These are phyloP conservation scores for Phylloscopus trochiloides DNA, from an alignment of 2,113 vertebrate genomes.

Conservation along the genomic window DNA sequence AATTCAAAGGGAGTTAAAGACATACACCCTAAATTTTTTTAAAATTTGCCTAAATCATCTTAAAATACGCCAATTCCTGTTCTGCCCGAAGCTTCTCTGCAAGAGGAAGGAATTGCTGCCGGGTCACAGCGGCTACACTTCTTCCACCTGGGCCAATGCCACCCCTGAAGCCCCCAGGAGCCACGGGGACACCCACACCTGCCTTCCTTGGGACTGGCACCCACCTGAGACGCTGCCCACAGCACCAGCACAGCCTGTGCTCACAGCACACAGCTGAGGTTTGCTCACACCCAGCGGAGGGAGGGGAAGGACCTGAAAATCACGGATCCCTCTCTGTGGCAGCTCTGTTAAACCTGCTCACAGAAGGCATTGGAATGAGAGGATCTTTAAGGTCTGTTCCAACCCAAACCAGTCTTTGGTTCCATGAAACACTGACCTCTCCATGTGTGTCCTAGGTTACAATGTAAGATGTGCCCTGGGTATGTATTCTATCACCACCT, in stretches of 20 bases:
- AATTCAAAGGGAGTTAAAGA: neutral
- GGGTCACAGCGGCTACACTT: neutral
- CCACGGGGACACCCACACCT: neutral
- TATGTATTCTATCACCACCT: too few species aligned
- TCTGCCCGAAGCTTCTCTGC: neutral
- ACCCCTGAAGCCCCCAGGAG: neutral
- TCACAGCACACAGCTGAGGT: neutral
- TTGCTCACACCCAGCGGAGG: rapidly evolving
- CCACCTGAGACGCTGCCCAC: neutral
- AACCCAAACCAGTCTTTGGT: neutral
- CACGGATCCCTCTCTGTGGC: neutral
- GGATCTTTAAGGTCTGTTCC: neutral
- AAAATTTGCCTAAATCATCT: neutral
- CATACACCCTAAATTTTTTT: neutral
- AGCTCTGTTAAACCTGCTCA: neutral
- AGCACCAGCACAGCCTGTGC: rapidly evolving
- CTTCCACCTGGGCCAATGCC: neutral
- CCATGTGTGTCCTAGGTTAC: rapidly evolving
- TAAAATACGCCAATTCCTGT: neutral
- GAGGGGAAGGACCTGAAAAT: neutral
- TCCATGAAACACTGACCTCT: neutral
- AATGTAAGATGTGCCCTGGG: too few species aligned
- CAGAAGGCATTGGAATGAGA: rapidly evolving
- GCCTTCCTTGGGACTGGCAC: rapidly evolving
- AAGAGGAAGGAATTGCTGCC: neutral